A percentile compares a stretch with the other conserved stretches of the same genome.
Conservation (phyloP, 2,888 invertebrate species). For the Trypoxylon attenuatum region DNA sequence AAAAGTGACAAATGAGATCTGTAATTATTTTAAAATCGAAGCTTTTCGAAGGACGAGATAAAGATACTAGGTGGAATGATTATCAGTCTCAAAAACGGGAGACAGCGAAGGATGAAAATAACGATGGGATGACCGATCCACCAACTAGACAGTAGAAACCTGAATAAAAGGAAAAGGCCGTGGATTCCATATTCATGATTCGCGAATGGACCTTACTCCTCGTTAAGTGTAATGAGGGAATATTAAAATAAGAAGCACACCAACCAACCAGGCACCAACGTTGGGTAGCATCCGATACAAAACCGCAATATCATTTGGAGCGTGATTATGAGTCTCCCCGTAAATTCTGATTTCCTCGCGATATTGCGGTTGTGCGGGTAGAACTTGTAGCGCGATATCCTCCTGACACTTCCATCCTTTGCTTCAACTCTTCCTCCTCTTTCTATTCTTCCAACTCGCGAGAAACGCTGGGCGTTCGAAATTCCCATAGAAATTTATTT, state of each 20-base stretch:
- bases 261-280: too few species aligned
- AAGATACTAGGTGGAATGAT: background rate
- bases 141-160: background rate
- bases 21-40: too few species aligned
- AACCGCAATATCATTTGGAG: conserved; percentile 15
- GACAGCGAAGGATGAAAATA: background rate
- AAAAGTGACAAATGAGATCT: too few species aligned
- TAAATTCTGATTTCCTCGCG: background rate
- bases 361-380: background rate
- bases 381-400: too few species aligned
- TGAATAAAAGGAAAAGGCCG: conserved; percentile 3
- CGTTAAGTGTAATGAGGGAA: conserved; percentile 34
- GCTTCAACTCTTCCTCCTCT: too few species aligned
- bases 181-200: conserved; percentile 37
- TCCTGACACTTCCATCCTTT: too few species aligned
- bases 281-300: conserved; percentile 17
- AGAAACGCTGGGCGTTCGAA: too few species aligned
- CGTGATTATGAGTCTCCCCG: conserved; percentile 7
- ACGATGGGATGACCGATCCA: background rate
- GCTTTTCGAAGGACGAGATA: background rate
- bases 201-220: conserved; percentile 18
- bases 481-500: too few species aligned
- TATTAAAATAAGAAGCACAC: conserved; percentile 16
- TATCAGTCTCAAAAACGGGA: background rate
- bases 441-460: too few species aligned